phyloP scores from a whole-genome alignment of 2,113 vertebrate species.

The Gallinago undulata region DNA sequence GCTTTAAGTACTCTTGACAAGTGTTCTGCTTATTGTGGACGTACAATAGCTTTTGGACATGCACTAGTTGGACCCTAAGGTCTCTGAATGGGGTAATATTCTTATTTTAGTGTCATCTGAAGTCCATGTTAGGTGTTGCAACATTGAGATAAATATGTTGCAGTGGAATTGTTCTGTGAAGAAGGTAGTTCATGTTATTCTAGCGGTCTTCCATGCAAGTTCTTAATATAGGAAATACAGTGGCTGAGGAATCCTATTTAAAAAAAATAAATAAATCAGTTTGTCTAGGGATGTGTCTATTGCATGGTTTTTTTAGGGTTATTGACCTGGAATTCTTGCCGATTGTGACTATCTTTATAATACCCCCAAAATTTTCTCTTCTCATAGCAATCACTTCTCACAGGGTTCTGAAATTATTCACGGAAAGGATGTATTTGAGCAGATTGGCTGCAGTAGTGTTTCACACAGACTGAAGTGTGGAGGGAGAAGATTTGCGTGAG shows the following conservation, averaged over 20 bases:
- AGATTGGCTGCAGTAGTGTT: not conserved
- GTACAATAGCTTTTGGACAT: too few relatives aligned
- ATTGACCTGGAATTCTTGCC: not conserved
- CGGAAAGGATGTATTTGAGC: not conserved
- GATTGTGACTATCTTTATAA: not conserved
- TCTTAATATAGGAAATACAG: not conserved
- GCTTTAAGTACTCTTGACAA: not conserved
- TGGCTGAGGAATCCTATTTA: not conserved
- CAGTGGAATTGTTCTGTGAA: not conserved
- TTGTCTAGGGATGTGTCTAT: not conserved
- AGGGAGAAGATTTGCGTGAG: not conserved
- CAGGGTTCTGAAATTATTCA: not conserved
- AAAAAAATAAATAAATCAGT: not conserved
- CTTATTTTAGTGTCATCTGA: not conserved
- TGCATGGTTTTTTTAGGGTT: not conserved
- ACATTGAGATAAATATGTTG: rapidly evolving
- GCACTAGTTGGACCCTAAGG: not conserved
- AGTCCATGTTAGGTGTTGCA: not conserved
- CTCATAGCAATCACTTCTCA: rapidly evolving
- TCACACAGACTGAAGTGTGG: not conserved
- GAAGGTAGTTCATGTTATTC: not conserved
- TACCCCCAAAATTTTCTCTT: not conserved
- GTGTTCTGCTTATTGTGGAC: not conserved
- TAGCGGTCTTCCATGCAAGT: not conserved
- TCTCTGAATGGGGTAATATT: not conserved